Evolutionary conservation across 2,797 vertebrate species (phyloP).

Genomic region (Tapera naevia): DNA sequence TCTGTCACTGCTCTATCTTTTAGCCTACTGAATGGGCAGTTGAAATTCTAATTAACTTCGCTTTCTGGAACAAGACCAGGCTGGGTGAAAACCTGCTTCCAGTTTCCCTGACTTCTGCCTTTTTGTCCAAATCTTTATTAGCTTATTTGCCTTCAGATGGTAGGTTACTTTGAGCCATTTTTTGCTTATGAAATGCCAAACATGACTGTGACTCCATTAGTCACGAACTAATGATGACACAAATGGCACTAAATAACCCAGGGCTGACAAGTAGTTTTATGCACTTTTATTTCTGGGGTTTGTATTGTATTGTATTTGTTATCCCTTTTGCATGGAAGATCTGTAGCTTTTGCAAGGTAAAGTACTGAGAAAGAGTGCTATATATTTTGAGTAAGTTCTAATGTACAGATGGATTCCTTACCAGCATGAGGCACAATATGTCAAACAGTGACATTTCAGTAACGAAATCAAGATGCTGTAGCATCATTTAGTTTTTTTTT

Average conservation of each 20-base stretch:
- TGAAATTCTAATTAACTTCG: background rate
- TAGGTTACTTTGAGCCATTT: background rate
- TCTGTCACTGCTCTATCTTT: background rate
- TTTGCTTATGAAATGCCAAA: background rate
- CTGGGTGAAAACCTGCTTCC: background rate
- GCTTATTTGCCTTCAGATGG: background rate
- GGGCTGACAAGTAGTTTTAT: background rate
- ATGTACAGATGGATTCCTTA: slow-evolving; percentile 64
- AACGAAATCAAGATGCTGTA: slow-evolving; percentile 54
- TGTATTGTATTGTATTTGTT: background rate
- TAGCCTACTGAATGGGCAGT: background rate
- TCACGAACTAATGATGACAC: background rate
- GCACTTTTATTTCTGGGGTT: background rate
- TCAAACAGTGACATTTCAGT: slow-evolving; percentile 54
- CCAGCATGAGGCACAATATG: slow-evolving; percentile 57
- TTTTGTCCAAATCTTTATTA: background rate
- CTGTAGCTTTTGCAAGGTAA: background rate
- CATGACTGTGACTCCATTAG: background rate
- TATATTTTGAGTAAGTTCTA: slow-evolving; percentile 49
- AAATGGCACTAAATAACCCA: background rate
- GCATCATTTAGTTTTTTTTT: slow-evolving; percentile 12
- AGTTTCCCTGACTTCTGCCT: background rate
- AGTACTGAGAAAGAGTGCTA: background rate
- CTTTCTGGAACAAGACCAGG: background rate
- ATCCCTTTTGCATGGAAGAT: background rate